A percentile compares a stretch with the other conserved stretches of the same genome.
Conservation (phyloP, 2,797 vertebrate species). For the Clarias platycephalus region DNA sequence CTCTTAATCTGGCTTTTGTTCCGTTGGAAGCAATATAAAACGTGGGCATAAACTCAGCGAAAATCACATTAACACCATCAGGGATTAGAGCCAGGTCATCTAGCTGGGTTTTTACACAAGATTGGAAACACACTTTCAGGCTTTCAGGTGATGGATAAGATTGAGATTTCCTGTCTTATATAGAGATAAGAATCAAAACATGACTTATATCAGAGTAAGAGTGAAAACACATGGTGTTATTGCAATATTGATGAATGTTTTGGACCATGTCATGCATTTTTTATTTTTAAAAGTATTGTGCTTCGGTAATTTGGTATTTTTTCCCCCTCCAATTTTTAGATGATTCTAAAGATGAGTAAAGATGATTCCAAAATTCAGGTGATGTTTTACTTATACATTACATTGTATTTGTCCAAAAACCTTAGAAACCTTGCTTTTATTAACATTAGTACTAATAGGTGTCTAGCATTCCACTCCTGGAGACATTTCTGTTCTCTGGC, state of each 20-base stretch:
- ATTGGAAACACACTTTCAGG: not conserved
- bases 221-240: not conserved
- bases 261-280: not conserved
- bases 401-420: not conserved
- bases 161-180: slow-evolving; percentile 19
- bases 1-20: slow-evolving; percentile 47
- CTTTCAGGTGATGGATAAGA: slow-evolving; percentile 2
- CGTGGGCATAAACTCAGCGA: slow-evolving; percentile 20
- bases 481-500: too few relatives aligned
- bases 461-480: too few relatives aligned
- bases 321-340: not conserved
- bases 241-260: not conserved
- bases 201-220: not conserved
- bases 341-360: not conserved
- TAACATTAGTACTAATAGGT: too few relatives aligned
- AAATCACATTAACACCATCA: slow-evolving; percentile 37
- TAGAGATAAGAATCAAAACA: not conserved
- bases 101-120: not conserved
- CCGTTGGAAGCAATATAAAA: slow-evolving; percentile 35
- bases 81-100: slow-evolving; percentile 33
- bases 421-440: too few relatives aligned
- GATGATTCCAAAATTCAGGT: not conserved
- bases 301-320: not conserved
- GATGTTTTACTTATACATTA: not conserved
- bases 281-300: not conserved